These are phyloP conservation scores for Masticophis lateralis DNA, from an alignment of 2,797 vertebrate species.

Conservation along the genomic window DNA sequence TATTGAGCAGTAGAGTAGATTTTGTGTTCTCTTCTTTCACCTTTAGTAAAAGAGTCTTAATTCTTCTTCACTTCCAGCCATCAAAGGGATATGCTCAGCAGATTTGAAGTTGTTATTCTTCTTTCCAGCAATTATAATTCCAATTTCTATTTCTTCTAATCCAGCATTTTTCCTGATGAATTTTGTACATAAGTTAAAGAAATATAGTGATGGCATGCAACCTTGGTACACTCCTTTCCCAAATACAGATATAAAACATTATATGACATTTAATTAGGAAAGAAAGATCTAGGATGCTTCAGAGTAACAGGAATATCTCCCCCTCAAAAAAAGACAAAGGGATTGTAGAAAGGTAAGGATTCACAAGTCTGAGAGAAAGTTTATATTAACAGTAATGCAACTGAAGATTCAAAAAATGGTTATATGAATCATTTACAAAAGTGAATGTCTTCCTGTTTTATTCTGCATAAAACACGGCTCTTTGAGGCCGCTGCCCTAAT, in stretches of 20 bases:
- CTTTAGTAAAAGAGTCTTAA: not conserved
- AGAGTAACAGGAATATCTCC: not conserved
- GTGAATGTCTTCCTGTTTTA: not conserved
- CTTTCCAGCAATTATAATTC: not conserved
- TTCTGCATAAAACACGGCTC: not conserved
- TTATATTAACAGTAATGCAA: not conserved
- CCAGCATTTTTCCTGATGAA: not conserved
- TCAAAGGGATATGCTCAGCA: not conserved
- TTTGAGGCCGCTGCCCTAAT: not conserved
- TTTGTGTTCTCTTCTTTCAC: not conserved
- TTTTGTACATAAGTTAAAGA: not conserved
- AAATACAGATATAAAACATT: not conserved
- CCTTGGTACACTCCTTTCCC: not conserved
- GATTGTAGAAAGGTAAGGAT: not conserved
- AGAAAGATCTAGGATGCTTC: not conserved
- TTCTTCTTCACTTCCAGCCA: not conserved
- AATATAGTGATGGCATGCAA: not conserved
- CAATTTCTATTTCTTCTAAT: not conserved
- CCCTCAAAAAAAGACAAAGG: not conserved
- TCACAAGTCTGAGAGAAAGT: not conserved
- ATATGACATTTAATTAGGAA: not conserved
- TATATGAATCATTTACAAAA: not conserved
- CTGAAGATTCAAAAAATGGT: not conserved
- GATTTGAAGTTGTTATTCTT: not conserved
- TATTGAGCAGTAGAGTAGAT: not conserved